phyloP scores from a whole-genome alignment of 2,797 vertebrate species.

The Pipistrellus pygmaeus region DNA sequence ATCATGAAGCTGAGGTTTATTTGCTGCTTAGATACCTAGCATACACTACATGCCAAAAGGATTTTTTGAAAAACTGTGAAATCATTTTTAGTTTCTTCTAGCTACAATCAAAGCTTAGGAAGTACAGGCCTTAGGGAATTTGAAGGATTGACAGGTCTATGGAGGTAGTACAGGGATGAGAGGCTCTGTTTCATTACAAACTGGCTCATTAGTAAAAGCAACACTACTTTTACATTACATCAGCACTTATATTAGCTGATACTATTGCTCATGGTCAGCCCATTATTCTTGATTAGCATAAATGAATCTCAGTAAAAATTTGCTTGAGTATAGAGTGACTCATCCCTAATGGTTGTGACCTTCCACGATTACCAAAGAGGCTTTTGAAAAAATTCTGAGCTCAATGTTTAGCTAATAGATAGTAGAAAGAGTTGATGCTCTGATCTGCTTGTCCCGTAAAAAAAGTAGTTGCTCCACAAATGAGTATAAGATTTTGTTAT shows the following conservation, averaged over 20 bases:
- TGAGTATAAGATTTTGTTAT: conserved; percentile 23
- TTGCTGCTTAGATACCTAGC: conserved; percentile 66
- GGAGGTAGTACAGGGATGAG: neutral
- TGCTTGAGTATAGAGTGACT: conserved; percentile 62
- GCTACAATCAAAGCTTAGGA: conserved; percentile 41
- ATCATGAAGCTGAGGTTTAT: conserved; percentile 62
- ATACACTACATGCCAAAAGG: conserved; percentile 56
- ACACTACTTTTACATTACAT: neutral
- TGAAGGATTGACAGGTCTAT: conserved; percentile 60
- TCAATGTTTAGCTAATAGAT: conserved; percentile 49
- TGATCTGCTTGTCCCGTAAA: neutral
- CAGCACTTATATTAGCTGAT: conserved; percentile 53
- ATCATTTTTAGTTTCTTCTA: conserved; percentile 60
- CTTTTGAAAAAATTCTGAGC: conserved; percentile 1
- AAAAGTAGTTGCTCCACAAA: conserved; percentile 50
- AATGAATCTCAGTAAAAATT: conserved; percentile 62
- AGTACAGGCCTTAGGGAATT: conserved; percentile 25
- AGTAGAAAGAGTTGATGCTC: conserved; percentile 9
- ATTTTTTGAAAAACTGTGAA: conserved; percentile 58
- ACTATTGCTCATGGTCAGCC: conserved; percentile 58
- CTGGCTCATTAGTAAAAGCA: conserved; percentile 24
- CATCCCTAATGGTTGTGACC: conserved; percentile 56
- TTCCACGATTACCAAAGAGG: conserved; percentile 48
- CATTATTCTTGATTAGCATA: conserved; percentile 66
- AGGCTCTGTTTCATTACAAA: conserved; percentile 40